These are phyloP conservation scores for Archilochus colubris DNA, from an alignment of 2,113 vertebrate species.

Conservation along the genomic window DNA sequence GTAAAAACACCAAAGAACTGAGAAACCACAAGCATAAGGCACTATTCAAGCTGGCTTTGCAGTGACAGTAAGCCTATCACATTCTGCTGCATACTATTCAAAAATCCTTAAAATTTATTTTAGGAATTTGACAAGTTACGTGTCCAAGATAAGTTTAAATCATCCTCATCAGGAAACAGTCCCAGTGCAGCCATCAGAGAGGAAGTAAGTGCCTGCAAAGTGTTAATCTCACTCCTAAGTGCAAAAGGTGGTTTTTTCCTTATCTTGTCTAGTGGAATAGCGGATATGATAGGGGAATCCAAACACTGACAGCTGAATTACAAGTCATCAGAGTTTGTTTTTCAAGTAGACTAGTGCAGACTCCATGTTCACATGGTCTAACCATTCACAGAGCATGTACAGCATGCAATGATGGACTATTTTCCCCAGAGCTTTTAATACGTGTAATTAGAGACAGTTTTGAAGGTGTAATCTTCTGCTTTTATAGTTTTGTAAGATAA, in stretches of 20 bases:
- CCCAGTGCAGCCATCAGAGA: neutral
- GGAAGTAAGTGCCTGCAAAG: neutral
- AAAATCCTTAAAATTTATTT: neutral
- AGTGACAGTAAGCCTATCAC: neutral
- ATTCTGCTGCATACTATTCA: neutral
- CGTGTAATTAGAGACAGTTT: neutral
- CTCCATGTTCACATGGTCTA: neutral
- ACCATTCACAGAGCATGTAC: neutral
- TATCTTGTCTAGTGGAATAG: neutral
- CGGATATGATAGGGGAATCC: no score
- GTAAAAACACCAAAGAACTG: neutral
- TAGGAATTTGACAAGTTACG: neutral
- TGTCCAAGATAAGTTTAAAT: neutral
- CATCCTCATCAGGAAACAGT: neutral
- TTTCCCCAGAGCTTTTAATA: neutral
- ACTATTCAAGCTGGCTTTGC: neutral
- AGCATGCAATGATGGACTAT: neutral
- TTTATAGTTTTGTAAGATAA: neutral
- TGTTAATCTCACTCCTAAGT: neutral
- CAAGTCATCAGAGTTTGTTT: neutral
- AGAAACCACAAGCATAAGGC: neutral
- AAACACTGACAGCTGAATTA: neutral
- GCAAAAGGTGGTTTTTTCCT: neutral
- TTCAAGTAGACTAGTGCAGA: neutral
- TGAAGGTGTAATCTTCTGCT: neutral